Conservation (phyloP, 2,797 vertebrate genomes). For the Periparus ater region DNA sequence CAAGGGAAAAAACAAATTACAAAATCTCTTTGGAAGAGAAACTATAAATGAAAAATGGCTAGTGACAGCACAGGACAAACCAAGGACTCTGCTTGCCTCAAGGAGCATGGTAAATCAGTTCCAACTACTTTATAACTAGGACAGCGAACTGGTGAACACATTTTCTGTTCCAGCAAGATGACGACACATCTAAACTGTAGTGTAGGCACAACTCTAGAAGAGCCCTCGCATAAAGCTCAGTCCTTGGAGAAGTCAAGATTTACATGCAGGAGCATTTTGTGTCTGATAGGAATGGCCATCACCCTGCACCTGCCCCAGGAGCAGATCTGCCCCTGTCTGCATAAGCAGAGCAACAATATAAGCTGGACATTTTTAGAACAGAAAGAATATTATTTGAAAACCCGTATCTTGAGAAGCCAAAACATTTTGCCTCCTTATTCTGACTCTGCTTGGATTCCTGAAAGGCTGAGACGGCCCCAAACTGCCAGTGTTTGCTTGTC, state of each 20-base stretch:
- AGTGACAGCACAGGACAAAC: slow-evolving; percentile 2
- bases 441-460: neutral
- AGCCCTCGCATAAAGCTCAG: neutral
- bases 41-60: neutral
- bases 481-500: neutral
- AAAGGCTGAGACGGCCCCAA: neutral
- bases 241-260: neutral
- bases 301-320: neutral
- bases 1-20: neutral
- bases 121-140: slow-evolving; percentile 3
- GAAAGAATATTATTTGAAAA: neutral
- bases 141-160: neutral
- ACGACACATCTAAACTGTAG: neutral
- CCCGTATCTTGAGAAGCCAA: neutral
- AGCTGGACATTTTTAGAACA: neutral
- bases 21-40: neutral
- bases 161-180: neutral
- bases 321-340: neutral
- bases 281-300: neutral
- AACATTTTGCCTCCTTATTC: neutral
- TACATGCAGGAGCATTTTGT: neutral
- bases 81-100: slow-evolving; percentile 17
- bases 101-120: neutral
- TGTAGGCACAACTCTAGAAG: neutral
- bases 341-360: neutral